Evolutionary conservation across 2,888 invertebrate species (phyloP).

Genomic region (Calliopum simillimum): DNA sequence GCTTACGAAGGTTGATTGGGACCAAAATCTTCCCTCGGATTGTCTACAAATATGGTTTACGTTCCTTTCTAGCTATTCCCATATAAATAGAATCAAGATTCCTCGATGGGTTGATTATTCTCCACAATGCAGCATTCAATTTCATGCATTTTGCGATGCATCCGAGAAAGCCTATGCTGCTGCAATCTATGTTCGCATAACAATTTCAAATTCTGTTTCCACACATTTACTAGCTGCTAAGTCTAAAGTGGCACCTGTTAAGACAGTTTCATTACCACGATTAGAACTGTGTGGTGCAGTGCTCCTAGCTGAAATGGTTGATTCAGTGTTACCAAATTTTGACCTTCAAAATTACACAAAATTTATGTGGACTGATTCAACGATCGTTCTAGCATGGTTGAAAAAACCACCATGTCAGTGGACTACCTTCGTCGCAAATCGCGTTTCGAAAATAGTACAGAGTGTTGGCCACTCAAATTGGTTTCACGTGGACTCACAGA

Average conservation of each 20-base stretch:
- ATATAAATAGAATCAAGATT: conserved; percentile 24
- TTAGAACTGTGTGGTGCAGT: conserved; percentile 28
- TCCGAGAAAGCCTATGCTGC: conserved; percentile 38
- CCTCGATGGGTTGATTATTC: conserved; percentile 31
- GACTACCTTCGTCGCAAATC: conserved; percentile 23
- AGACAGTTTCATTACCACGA: conserved; percentile 26
- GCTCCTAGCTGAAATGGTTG: conserved; percentile 27
- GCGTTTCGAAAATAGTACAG: conserved; percentile 24
- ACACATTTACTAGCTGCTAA: conserved; percentile 28
- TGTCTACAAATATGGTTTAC: conserved; percentile 14
- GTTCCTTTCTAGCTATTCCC: neutral
- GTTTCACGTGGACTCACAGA: conserved; percentile 19
- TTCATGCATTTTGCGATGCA: conserved; percentile 38
- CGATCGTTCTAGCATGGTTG: conserved; percentile 28
- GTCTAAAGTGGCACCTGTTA: conserved; percentile 27
- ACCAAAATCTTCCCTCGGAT: neutral
- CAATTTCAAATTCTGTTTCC: neutral
- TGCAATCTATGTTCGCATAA: conserved; percentile 21
- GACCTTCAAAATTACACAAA: too few relatives aligned
- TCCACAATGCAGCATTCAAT: conserved; percentile 7
- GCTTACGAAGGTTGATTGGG: conserved; percentile 11
- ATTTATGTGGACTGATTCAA: conserved; percentile 26
- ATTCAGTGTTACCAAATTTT: too few relatives aligned
- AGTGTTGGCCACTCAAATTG: conserved; percentile 2
- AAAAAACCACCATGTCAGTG: conserved; percentile 28